A percentile compares a stretch with the other conserved stretches of the same genome.
These are phyloP conservation scores for Matsumurasca onukii DNA, from an alignment of 1,140 invertebrate species.

Conservation along the genomic window DNA sequence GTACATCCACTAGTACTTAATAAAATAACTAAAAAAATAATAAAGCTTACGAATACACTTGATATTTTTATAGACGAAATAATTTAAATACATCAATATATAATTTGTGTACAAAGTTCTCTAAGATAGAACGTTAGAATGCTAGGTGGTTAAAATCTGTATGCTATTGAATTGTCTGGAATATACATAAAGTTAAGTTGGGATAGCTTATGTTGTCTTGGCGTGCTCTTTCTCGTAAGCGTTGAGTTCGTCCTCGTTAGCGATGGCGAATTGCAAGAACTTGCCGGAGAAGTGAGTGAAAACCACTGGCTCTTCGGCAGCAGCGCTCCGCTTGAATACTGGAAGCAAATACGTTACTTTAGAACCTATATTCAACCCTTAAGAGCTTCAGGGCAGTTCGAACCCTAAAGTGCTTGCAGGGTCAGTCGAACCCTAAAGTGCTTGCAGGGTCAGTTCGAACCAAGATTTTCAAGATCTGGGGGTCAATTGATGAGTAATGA, in stretches of 20 bases:
- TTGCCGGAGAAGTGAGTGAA: conserved; percentile 77
- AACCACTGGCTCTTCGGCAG: conserved; percentile 48
- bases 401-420: background rate
- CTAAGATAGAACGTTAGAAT: conserved; percentile 13
- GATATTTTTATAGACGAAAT: too few species aligned
- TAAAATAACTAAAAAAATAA: background rate
- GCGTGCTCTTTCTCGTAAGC: conserved; percentile 33
- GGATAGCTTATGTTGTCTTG: background rate
- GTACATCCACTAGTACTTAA: too few species aligned
- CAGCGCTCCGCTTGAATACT: conserved; percentile 14
- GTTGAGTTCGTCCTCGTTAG: conserved; percentile 62
- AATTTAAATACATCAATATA: too few species aligned
- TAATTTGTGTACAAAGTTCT: conserved; percentile 23
- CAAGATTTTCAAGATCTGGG: background rate
- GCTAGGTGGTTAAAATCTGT: conserved; percentile 18
- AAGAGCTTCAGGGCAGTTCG: background rate
- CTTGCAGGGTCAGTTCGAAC: background rate
- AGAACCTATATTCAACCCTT: background rate
- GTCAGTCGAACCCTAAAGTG: background rate
- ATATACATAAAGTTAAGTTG: conserved; percentile 13
- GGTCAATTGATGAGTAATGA: background rate
- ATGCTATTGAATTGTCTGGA: background rate
- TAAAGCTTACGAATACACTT: background rate
- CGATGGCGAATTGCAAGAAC: conserved; percentile 69
- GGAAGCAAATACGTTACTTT: background rate